Conservation (phyloP, 2,113 vertebrate genomes). For the Anguilla japonica region DNA sequence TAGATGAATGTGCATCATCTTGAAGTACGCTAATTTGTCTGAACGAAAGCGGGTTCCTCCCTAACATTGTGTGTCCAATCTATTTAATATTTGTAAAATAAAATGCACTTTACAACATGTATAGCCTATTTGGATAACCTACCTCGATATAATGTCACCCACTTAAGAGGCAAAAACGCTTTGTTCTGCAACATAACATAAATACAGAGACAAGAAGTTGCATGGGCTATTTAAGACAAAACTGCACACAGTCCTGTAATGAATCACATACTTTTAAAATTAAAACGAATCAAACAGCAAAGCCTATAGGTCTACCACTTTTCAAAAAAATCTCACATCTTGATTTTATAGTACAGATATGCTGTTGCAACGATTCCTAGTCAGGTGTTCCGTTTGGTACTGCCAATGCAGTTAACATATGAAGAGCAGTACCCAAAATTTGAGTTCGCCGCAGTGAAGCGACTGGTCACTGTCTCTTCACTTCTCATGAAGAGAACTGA, state of each 20-base stretch:
- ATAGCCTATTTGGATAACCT: too few relatives aligned
- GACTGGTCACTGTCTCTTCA: background rate
- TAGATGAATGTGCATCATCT: background rate
- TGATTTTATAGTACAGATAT: background rate
- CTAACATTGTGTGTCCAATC: background rate
- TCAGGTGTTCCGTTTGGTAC: background rate
- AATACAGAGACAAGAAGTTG: too few relatives aligned
- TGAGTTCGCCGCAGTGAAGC: background rate
- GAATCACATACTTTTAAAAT: too few relatives aligned
- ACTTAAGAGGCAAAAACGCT: too few relatives aligned
- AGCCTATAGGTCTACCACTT: background rate
- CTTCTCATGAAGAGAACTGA: background rate
- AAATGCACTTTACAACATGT: background rate
- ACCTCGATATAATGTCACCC: too few relatives aligned
- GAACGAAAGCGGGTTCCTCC: background rate
- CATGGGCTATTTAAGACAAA: too few relatives aligned
- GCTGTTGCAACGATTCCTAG: background rate
- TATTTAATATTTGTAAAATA: background rate
- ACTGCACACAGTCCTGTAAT: too few relatives aligned
- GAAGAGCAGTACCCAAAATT: background rate
- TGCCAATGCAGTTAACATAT: background rate
- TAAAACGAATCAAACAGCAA: background rate
- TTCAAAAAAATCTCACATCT: background rate
- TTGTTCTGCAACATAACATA: too few relatives aligned
- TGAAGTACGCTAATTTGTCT: background rate